Conservation (phyloP, 2,888 invertebrate genomes). For the Acrobasis repandana region DNA sequence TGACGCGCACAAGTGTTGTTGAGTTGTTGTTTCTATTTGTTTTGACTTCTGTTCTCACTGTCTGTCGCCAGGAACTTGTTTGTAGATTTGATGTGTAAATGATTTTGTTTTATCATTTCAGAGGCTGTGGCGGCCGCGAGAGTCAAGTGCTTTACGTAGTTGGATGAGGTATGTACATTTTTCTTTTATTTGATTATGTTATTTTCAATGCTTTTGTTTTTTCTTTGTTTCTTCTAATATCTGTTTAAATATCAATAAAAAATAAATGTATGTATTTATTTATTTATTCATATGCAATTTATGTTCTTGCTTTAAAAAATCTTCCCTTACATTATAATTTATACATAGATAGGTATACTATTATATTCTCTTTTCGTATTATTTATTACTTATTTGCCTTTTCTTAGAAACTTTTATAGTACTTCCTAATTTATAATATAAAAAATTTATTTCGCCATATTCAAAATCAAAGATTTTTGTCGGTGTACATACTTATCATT, state of each 20-base stretch:
- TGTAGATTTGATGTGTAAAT: slow-evolving; percentile 33
- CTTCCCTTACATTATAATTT: too few species aligned
- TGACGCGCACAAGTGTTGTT: slow-evolving; percentile 72
- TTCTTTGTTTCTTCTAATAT: slow-evolving; percentile 5
- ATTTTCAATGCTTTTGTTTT: slow-evolving; percentile 19
- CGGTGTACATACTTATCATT: too few species aligned
- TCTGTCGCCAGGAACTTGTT: slow-evolving; percentile 33
- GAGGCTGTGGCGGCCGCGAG: slow-evolving; percentile 37
- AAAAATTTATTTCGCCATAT: too few species aligned
- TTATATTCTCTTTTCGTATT: too few species aligned
- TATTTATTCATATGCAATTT: too few species aligned
- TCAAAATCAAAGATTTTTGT: too few species aligned
- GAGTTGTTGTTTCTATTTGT: slow-evolving; percentile 73
- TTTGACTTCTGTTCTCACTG: slow-evolving; percentile 57
- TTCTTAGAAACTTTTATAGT: too few species aligned
- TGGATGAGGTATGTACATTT: slow-evolving; percentile 50
- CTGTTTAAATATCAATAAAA: background rate
- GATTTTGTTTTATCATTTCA: slow-evolving; percentile 47
- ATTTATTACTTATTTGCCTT: too few species aligned
- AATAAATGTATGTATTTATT: too few species aligned
- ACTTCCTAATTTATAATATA: too few species aligned
- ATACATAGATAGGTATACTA: too few species aligned
- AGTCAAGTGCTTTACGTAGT: background rate
- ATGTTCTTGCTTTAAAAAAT: too few species aligned
- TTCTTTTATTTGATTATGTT: slow-evolving; percentile 27